Percentiles rank a stretch among this genome's conserved stretches.
These are phyloP conservation scores for Acropternis orthonyx DNA, from an alignment of 2,797 vertebrate genomes.

Conservation along the genomic window DNA sequence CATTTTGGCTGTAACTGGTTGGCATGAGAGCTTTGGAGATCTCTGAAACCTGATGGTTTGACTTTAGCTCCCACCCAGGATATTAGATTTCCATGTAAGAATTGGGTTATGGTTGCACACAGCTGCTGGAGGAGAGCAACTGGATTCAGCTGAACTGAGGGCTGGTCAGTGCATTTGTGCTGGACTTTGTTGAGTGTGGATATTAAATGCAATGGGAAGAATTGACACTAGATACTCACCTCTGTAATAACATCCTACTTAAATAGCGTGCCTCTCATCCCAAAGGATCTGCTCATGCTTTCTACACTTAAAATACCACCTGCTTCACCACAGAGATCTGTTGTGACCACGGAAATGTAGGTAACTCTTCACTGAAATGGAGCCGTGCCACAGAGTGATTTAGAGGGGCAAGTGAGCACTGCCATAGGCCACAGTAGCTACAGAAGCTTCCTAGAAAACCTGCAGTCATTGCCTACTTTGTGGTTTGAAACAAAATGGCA, in stretches of 20 bases:
- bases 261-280: not conserved
- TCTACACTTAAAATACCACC: not conserved
- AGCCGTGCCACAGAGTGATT: not conserved
- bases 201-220: constrained; percentile 7
- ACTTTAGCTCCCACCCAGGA: not conserved
- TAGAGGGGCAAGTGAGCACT: not conserved
- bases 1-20: not conserved
- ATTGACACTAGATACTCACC: constrained; percentile 11
- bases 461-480: not conserved
- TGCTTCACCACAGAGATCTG: not conserved
- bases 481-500: not conserved
- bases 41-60: not conserved
- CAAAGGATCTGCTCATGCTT: not conserved
- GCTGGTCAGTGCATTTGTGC: not conserved
- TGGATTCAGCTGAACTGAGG: not conserved
- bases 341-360: not conserved
- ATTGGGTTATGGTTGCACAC: not conserved
- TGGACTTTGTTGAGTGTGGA: not conserved
- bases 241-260: constrained; percentile 27
- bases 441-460: not conserved
- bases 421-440: not conserved
- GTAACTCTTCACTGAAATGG: not conserved
- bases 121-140: constrained; percentile 31
- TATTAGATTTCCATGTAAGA: not conserved
- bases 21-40: not conserved